Conservation (phyloP, 2,113 vertebrate genomes). For the Neolamprologus tretocephalus region DNA sequence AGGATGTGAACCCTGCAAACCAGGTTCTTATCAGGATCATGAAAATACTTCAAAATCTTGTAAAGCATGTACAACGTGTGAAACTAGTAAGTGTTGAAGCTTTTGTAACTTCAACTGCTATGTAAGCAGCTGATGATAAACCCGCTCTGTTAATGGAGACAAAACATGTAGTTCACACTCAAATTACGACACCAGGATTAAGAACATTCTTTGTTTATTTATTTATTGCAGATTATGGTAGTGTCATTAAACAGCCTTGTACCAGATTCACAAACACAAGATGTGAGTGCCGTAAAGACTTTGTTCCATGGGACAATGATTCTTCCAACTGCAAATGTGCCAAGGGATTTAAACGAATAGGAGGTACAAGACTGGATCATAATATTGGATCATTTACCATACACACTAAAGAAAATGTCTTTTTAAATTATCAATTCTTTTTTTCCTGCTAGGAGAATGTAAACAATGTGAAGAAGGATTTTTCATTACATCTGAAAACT, state of each 20-base stretch:
- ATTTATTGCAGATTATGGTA: neutral
- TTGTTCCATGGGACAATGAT: rapidly evolving
- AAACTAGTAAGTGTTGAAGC: neutral
- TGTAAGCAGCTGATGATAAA: neutral
- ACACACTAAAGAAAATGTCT: neutral
- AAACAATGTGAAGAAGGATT: neutral
- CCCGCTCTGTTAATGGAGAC: neutral
- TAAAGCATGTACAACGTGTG: neutral
- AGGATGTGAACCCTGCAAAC: neutral
- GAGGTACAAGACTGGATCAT: neutral
- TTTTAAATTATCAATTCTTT: neutral
- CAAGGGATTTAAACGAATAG: neutral
- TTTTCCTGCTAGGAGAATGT: neutral
- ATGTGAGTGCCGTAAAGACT: constrained; percentile 34
- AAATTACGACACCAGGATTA: rapidly evolving
- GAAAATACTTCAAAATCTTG: neutral
- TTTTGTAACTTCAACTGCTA: neutral
- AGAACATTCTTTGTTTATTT: neutral
- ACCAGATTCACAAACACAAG: neutral
- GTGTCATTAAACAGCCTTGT: rapidly evolving
- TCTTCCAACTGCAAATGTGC: constrained; percentile 26
- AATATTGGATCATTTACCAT: neutral
- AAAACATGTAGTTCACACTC: neutral
- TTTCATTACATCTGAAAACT: neutral
- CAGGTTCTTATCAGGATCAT: neutral